Base-by-base conservation (phyloP, 2,888 invertebrate genomes). In the Napeogenes inachia region DNA sequence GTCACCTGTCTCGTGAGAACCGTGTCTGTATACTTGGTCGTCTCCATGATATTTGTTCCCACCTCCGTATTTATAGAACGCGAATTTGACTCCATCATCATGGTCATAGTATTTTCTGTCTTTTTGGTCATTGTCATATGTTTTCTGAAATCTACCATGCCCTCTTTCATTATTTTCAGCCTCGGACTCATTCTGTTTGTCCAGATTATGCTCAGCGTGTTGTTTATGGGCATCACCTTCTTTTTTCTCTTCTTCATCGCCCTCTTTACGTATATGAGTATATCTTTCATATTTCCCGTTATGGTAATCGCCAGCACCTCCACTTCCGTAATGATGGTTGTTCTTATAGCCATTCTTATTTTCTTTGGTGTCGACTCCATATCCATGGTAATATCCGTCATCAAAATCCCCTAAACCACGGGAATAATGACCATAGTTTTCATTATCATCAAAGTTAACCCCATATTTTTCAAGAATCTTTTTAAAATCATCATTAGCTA, bases 51-150 rank as follows among this genome's bases (percentile, higher is more conserved):
- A 81, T 65, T 87, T 81, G 67, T 92, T 84, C 71, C 85, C 88
- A 66, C 88, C 84, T 46, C 88, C 92, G 76, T 93, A 90, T 76
- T 93, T 93, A 70, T 92, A 85, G 79, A 91, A 92, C 75, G 92
- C 88, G 63, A 93, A 93, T 68, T 91, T 89, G 71, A 91, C 83
- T 77, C 93, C 91, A 62, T 91, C 90, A 72, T 92, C 93, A 80
- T 94, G 94, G 79, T 93, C 93, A 89, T 94, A 94, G 75, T 57
- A 54, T 6, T 92, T 92, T 71, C 94, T 92, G 75, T 94, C 93
- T 82, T 94, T 94, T 77, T 94, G 87, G 76, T 95, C 92, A 78
- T 94, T 94, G 78, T 93, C 92, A 78, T 92, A 93, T 66, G 93
- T 91, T 73, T 93, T 93, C 80, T 93, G 93, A 85, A 91, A 94